phyloP scores from a whole-genome alignment of 2,888 invertebrate genomes.

The Aradus depressus region DNA sequence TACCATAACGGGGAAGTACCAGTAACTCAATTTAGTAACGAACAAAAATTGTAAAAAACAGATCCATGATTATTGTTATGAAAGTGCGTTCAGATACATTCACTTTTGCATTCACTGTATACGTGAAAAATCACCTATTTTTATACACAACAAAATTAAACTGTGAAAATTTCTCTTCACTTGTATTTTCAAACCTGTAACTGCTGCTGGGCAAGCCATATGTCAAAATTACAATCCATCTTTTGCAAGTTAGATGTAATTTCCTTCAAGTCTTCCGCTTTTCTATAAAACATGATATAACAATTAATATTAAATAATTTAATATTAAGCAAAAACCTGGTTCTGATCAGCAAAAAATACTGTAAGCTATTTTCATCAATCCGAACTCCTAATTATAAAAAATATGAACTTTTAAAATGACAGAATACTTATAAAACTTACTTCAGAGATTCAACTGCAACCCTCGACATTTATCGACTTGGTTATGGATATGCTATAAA shows the following conservation, averaged over 20 bases:
- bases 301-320: no score
- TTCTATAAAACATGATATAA: constrained; percentile 45
- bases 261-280: constrained; percentile 61
- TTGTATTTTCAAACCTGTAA: constrained; percentile 37
- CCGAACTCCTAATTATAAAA: neutral
- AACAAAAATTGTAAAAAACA: no score
- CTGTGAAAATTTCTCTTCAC: no score
- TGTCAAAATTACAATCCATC: constrained; percentile 41
- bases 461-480: constrained; percentile 57
- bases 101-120: no score
- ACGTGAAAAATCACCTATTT: no score
- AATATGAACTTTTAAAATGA: constrained; percentile 14
- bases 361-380: neutral
- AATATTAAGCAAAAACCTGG: neutral
- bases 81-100: no score
- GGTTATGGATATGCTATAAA: neutral
- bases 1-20: no score
- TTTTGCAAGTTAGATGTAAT: constrained; percentile 50
- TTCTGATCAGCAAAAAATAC: neutral
- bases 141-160: no score
- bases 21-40: no score
- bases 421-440: constrained; percentile 36
- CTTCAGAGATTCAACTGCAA: constrained; percentile 64
- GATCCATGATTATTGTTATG: no score
- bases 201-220: constrained; percentile 42